Percentiles rank a stretch among this genome's conserved stretches.
phyloP scores from a whole-genome alignment of 2,888 invertebrate genomes.

The Sarcophaga caerulescens region DNA sequence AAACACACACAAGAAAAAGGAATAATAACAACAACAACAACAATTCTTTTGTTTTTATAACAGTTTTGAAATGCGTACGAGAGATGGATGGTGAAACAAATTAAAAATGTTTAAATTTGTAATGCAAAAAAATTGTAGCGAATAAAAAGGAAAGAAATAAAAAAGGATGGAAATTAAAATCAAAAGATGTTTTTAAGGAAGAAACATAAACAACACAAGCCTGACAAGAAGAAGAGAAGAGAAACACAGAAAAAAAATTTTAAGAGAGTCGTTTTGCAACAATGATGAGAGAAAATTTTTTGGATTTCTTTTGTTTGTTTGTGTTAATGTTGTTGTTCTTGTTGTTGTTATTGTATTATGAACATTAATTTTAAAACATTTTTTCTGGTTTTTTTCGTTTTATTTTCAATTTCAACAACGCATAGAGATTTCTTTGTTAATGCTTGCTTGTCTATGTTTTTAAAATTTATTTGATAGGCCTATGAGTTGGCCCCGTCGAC shows the following conservation, averaged over 20 bases:
- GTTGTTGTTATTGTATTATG: too few species aligned
- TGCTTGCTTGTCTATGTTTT: neutral
- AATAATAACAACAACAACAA: neutral
- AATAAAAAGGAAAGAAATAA: slow-evolving; percentile 11
- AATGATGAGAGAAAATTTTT: too few species aligned
- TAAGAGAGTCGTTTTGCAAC: too few species aligned
- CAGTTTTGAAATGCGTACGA: slow-evolving; percentile 26
- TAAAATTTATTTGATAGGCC: slow-evolving; percentile 8
- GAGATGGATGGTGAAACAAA: slow-evolving; percentile 29
- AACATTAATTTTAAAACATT: neutral
- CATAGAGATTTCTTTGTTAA: neutral
- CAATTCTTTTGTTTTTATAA: slow-evolving; percentile 22
- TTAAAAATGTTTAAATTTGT: neutral
- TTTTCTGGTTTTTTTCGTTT: neutral
- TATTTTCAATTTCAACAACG: neutral
- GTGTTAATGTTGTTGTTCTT: too few species aligned
- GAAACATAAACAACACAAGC: too few species aligned
- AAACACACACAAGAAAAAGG: too few species aligned
- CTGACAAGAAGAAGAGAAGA: too few species aligned
- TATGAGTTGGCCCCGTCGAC: neutral
- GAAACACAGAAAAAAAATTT: too few species aligned
- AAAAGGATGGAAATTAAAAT: neutral
- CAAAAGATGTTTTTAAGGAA: neutral
- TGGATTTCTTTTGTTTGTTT: too few species aligned
- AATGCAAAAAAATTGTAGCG: neutral